These are phyloP conservation scores for Melanotaenia nigrans DNA, from an alignment of 2,797 vertebrate species.

Conservation along the genomic window DNA sequence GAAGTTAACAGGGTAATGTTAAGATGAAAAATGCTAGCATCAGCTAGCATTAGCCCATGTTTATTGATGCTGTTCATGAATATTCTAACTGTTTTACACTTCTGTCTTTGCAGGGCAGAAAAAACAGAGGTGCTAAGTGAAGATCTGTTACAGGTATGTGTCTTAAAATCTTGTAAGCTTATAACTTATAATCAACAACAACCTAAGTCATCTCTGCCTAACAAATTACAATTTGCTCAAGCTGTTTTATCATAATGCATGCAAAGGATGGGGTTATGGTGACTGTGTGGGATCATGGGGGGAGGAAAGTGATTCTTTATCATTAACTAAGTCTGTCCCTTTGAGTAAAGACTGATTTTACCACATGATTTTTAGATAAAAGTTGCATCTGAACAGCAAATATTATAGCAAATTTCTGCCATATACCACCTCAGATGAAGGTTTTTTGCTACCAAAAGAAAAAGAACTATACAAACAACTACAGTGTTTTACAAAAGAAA, in stretches of 20 bases:
- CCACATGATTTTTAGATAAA: too few species aligned
- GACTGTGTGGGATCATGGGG: not conserved
- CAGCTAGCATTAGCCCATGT: not conserved
- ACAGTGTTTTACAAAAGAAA: too few species aligned
- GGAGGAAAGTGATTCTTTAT: not conserved
- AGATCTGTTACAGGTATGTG: constrained; percentile 92
- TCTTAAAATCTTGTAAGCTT: not conserved
- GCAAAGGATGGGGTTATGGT: constrained; percentile 35
- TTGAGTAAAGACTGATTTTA: too few species aligned
- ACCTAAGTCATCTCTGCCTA: not conserved
- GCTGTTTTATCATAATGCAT: constrained; percentile 18
- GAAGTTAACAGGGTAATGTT: not conserved
- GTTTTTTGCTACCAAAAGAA: too few species aligned
- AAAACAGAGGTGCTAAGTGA: constrained; percentile 97
- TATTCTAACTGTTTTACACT: constrained; percentile 34
- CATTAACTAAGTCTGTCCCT: too few species aligned
- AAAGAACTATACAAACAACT: too few species aligned
- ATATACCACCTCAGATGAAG: too few species aligned
- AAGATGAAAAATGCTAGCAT: not conserved
- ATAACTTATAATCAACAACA: not conserved
- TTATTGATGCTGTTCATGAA: not conserved
- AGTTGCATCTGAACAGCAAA: too few species aligned
- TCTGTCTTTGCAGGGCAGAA: constrained; percentile 84
- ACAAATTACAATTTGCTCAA: constrained; percentile 1
- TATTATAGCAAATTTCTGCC: too few species aligned